Conservation (phyloP, 2,797 vertebrate species). For the Bryconaethiops microstoma region DNA sequence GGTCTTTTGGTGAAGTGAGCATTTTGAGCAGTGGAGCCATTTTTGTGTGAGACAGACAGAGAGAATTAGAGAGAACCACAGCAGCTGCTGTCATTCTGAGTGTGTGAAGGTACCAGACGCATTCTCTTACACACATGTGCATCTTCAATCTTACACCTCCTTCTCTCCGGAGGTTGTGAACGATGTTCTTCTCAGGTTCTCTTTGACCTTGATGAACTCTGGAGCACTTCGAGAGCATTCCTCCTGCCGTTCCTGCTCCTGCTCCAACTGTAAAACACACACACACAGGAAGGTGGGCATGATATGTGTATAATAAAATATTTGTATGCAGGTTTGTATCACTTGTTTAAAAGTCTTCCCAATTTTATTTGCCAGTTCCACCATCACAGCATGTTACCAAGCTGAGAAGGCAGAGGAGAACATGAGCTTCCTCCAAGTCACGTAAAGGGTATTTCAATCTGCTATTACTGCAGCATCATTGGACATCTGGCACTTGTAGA, state of each 20-base stretch:
- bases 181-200: slow-evolving; percentile 89
- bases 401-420: too few species aligned
- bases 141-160: slow-evolving; percentile 71
- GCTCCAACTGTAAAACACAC: slow-evolving; percentile 77
- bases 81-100: neutral
- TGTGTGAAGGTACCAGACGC: neutral
- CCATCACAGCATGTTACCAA: too few species aligned
- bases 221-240: slow-evolving; percentile 81
- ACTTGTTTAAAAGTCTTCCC: too few species aligned
- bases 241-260: slow-evolving; percentile 76
- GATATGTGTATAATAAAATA: neutral
- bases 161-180: slow-evolving; percentile 77
- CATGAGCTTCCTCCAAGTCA: too few species aligned
- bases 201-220: slow-evolving; percentile 94
- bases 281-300: too few species aligned
- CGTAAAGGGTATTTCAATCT: too few species aligned
- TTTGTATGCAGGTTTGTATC: too few species aligned
- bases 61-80: slow-evolving; percentile 36
- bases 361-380: too few species aligned
- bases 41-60: slow-evolving; percentile 20
- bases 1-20: neutral
- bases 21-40: slow-evolving; percentile 25
- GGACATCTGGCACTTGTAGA: too few species aligned
- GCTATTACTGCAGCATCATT: too few species aligned
- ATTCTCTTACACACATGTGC: slow-evolving; percentile 39